These are phyloP conservation scores for Seriola rivoliana DNA, from an alignment of 2,113 vertebrate genomes.

Conservation along the genomic window DNA sequence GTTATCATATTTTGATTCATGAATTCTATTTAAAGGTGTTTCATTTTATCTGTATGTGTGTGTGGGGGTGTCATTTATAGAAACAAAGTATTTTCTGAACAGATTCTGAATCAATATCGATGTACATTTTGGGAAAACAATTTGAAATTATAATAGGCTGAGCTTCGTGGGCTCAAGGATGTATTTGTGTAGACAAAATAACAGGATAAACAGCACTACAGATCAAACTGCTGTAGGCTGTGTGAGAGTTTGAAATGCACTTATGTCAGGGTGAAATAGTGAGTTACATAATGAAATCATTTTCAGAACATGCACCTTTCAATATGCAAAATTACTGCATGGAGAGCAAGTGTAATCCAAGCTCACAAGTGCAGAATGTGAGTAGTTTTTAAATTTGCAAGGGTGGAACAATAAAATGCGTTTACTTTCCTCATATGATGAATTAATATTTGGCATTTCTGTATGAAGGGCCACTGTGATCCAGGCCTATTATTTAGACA, in stretches of 20 bases:
- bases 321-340: slow-evolving; percentile 4
- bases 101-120: background rate
- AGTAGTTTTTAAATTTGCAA: background rate
- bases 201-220: background rate
- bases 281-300: background rate
- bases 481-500: background rate
- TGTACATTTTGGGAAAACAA: background rate
- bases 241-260: background rate
- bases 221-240: too few species aligned
- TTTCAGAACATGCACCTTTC: background rate
- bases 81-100: too few species aligned
- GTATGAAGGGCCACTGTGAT: background rate
- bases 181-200: background rate
- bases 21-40: too few species aligned
- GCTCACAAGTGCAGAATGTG: too few species aligned
- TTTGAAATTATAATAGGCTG: background rate
- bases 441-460: slow-evolving; percentile 6
- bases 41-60: background rate
- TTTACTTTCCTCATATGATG: slow-evolving; percentile 3
- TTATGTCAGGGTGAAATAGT: background rate
- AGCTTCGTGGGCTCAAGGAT: background rate
- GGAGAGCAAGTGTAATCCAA: background rate
- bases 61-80: background rate
- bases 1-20: too few species aligned
- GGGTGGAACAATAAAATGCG: background rate